phyloP scores from a whole-genome alignment of 2,888 invertebrate genomes.

The Eupeodes luniger region DNA sequence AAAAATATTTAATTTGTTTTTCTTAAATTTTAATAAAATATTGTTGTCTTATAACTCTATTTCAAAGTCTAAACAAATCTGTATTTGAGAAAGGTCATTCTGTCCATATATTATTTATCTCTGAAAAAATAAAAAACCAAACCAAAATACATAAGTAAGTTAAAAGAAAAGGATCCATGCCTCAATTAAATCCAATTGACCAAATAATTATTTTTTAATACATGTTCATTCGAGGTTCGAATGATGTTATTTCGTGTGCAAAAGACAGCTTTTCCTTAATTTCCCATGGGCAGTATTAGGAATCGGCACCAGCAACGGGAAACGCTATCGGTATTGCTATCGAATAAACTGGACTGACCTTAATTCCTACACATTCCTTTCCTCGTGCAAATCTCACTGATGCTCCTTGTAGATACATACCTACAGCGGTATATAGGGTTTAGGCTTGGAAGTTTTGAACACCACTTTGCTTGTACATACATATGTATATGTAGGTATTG shows the following conservation, averaged over 20 bases:
- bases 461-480: background rate
- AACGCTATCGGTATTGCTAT: too few relatives aligned
- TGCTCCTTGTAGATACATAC: background rate
- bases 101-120: background rate
- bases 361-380: constrained; percentile 2
- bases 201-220: constrained; percentile 65
- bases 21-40: background rate
- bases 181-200: constrained; percentile 60
- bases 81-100: constrained; percentile 4
- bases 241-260: constrained; percentile 19
- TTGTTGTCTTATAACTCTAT: background rate
- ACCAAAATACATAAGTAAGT: background rate
- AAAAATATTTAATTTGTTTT: too few relatives aligned
- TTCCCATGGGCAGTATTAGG: constrained; percentile 41
- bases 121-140: background rate
- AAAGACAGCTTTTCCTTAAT: constrained; percentile 26
- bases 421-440: background rate
- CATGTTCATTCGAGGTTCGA: constrained; percentile 22
- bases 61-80: background rate
- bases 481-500: constrained; percentile 27
- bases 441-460: background rate
- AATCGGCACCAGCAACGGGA: background rate
- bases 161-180: constrained; percentile 17
- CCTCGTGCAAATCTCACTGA: constrained; percentile 8
- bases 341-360: background rate